A percentile compares a stretch with the other conserved stretches of the same genome.
These are phyloP conservation scores for Pseudomyrmex gracilis DNA, from an alignment of 1,140 invertebrate genomes.

Conservation along the genomic window DNA sequence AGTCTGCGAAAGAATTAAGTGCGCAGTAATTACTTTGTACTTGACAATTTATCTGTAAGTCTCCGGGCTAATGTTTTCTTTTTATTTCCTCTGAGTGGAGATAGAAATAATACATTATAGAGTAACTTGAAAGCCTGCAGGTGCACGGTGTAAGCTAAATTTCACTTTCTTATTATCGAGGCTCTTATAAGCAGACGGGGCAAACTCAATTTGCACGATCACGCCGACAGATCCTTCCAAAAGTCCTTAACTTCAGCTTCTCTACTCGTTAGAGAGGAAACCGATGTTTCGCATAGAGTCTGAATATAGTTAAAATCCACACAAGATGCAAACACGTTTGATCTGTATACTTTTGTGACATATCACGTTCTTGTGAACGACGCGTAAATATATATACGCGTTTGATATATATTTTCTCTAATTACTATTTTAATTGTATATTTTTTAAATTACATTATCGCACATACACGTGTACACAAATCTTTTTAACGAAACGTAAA, in stretches of 20 bases:
- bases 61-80: not conserved
- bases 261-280: not conserved
- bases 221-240: conserved; percentile 23
- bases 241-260: conserved; percentile 41
- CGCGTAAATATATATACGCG: no score
- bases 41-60: not conserved
- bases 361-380: not conserved
- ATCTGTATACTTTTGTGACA: not conserved
- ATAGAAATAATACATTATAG: not conserved
- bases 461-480: not conserved
- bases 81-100: not conserved
- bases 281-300: not conserved
- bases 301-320: not conserved
- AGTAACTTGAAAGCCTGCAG: conserved; percentile 7
- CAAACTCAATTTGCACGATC: conserved; percentile 50
- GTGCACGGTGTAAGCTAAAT: conserved; percentile 21
- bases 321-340: not conserved
- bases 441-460: not conserved
- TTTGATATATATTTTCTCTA: not conserved
- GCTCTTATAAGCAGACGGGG: conserved; percentile 4
- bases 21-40: not conserved
- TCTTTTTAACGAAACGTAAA: not conserved
- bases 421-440: not conserved
- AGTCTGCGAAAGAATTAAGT: not conserved
- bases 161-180: conserved; percentile 25